Conservation (phyloP, 1,140 invertebrate species). For the Sweltsa coloradensis region DNA sequence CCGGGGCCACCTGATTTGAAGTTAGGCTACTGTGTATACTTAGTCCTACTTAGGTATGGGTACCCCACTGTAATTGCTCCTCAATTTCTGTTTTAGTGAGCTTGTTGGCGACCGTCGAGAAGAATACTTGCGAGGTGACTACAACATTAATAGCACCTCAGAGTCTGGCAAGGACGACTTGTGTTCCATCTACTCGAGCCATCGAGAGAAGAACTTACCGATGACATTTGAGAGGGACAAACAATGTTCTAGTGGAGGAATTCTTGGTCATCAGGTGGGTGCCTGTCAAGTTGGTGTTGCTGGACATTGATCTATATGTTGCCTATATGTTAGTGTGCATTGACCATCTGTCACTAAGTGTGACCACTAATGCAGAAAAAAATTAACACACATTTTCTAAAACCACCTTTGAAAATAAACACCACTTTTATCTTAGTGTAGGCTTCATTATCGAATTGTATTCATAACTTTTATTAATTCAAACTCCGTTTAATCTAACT, state of each 20-base stretch:
- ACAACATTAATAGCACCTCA: constrained; percentile 13
- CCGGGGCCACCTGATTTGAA: background rate
- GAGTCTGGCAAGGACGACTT: constrained; percentile 13
- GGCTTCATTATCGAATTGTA: too few species aligned
- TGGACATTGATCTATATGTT: constrained; percentile 2
- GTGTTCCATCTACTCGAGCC: constrained; percentile 12
- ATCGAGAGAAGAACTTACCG: too few species aligned
- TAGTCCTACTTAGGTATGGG: background rate
- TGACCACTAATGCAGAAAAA: too few species aligned
- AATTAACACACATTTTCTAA: too few species aligned
- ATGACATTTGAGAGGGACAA: constrained; percentile 14
- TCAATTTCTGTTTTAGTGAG: constrained; percentile 10
- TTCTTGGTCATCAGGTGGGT: constrained; percentile 3
- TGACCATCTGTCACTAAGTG: background rate
- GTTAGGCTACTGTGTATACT: background rate
- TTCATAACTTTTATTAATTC: too few species aligned
- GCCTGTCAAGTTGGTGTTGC: constrained; percentile 3
- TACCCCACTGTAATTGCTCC: background rate
- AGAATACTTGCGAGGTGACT: constrained; percentile 16
- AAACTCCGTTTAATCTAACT: too few species aligned
- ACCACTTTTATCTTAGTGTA: too few species aligned
- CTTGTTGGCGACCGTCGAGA: constrained; percentile 15
- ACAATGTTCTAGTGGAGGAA: background rate
- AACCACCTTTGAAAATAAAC: too few species aligned
- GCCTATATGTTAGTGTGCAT: background rate